Evolutionary conservation across 2,888 invertebrate species (phyloP), one percentile per base, ranked within the genome.

Genomic region (Heliothis peltigera): DNA sequence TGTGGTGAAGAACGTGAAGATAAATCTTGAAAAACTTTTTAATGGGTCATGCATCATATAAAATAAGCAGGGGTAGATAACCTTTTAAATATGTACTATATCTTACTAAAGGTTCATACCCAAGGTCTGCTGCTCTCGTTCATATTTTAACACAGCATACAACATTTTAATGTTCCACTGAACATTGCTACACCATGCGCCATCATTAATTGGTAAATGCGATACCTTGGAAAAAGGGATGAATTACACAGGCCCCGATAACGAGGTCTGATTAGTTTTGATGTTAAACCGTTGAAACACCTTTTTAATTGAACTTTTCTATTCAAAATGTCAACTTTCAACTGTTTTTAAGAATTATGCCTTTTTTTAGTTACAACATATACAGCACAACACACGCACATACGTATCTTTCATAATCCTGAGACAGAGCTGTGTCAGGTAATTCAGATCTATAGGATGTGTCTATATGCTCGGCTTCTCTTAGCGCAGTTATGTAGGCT

Each of bases 1-100:
- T 49, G 19, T 17, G 44, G 44, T 17, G n/a, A 18, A 39, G 32
- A 32, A 46, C 35, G 21, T 7, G 12, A 17, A 54, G 47, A n/a
- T 21, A 56, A 59, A 22, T 15, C 21, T 51, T 47, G 56, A 59
- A 52, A 52, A 22, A n/a, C 10, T 19, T n/a, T 43, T 25, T 5
- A 10, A 32, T 56, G 18, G 15, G 4, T n/a, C 52, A 10, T 62
- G 39, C 28, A 35, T 25, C 64, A 64, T 35, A 39, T 18, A 25
- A 35, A 56, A n/a, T 10, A 22, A 47, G 15, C n/a, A 21, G 12
- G 22, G 5, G 15, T 15, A 10, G 32, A 32, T 32, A 32, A 32
- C 32, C 32, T 32, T 4, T 39, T 39, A n/a, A 39, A 10, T 39
- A n/a, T n/a, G n/a, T n/a, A n/a, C n/a, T n/a, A n/a, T n/a, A 39